phyloP scores from a whole-genome alignment of 2,113 vertebrate species.

The Cranoglanis bouderius region DNA sequence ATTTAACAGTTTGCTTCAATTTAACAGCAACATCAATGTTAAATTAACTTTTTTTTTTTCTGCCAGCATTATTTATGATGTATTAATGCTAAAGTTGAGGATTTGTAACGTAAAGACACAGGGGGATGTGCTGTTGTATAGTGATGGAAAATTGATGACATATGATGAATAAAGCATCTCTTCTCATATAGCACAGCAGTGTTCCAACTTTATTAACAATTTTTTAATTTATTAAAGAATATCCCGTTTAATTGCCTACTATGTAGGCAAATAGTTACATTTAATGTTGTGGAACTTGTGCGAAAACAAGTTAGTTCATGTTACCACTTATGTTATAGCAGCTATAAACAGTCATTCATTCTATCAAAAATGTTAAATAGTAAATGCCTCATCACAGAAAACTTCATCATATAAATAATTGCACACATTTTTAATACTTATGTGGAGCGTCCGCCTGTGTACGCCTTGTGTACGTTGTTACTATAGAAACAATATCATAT shows the following conservation, averaged over 20 bases:
- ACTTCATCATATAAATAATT: background rate
- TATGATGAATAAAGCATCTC: background rate
- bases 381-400: too few species aligned
- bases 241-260: background rate
- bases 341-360: background rate
- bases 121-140: background rate
- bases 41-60: background rate
- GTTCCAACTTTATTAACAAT: background rate
- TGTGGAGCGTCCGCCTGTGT: background rate
- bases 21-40: background rate
- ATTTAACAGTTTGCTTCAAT: background rate
- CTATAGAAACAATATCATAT: background rate
- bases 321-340: background rate
- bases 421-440: background rate
- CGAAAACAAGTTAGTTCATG: background rate
- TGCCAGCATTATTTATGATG: background rate
- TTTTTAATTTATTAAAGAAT: background rate
- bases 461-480: background rate
- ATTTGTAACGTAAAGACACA: background rate
- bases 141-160: background rate
- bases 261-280: background rate
- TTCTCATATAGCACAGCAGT: background rate
- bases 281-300: background rate
- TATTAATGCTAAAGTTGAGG: background rate
- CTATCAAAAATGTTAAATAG: too few species aligned